These are phyloP conservation scores for Semicossyphus pulcher DNA, from an alignment of 2,113 vertebrate genomes.

Conservation along the genomic window DNA sequence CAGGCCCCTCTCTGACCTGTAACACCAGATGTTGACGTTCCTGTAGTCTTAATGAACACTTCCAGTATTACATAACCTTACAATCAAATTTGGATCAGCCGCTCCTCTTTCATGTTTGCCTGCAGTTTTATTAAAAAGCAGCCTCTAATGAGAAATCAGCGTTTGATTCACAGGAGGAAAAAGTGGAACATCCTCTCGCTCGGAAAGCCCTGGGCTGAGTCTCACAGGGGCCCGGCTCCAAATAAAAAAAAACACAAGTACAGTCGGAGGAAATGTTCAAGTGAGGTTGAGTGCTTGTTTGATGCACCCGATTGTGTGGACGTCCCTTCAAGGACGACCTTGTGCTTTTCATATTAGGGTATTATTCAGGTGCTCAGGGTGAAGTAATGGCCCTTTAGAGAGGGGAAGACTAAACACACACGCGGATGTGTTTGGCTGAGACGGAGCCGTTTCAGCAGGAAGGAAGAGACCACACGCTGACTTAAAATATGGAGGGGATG, in stretches of 20 bases:
- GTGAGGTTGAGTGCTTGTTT: slow-evolving; percentile 35
- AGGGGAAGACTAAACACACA: slow-evolving; percentile 27
- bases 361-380: slow-evolving; percentile 27
- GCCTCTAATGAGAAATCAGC: slow-evolving; percentile 73
- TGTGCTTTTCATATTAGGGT: slow-evolving; percentile 44
- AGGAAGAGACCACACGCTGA: slow-evolving; percentile 51
- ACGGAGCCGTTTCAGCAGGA: slow-evolving; percentile 27
- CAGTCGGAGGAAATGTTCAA: slow-evolving; percentile 32
- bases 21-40: slow-evolving; percentile 2
- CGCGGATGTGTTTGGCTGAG: slow-evolving; percentile 30
- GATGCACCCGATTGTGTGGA: slow-evolving; percentile 35
- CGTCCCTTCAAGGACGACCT: slow-evolving; percentile 49
- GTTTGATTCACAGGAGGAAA: slow-evolving; percentile 68
- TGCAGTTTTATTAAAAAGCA: slow-evolving; percentile 58
- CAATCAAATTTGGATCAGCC: slow-evolving; percentile 49
- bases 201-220: slow-evolving; percentile 64
- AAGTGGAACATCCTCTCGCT: slow-evolving; percentile 66
- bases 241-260: not conserved
- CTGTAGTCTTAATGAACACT: slow-evolving; percentile 15
- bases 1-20: slow-evolving; percentile 1
- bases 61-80: slow-evolving; percentile 42
- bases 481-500: slow-evolving; percentile 46
- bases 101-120: slow-evolving; percentile 62
- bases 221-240: slow-evolving; percentile 33
- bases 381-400: slow-evolving; percentile 28